phyloP scores from a whole-genome alignment of 1,140 invertebrate species.

The Cotesia glomerata region DNA sequence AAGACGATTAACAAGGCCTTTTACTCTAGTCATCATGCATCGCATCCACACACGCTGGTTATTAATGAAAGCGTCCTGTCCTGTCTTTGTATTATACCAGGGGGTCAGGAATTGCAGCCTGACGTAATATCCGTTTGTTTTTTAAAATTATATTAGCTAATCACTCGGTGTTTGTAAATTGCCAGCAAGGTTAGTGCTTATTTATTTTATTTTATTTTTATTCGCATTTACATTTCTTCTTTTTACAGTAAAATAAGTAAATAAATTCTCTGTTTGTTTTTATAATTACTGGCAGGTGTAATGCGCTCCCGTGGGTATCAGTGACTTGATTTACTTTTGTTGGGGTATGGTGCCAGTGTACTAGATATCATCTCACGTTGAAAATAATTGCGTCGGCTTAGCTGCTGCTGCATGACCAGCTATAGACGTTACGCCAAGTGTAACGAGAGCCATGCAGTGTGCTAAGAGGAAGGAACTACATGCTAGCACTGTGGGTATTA shows the following conservation, averaged over 20 bases:
- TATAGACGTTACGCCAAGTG: background rate
- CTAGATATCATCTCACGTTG: conserved; percentile 21
- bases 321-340: too few relatives aligned
- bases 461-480: background rate
- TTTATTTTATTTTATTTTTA: too few relatives aligned
- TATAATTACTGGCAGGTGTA: background rate
- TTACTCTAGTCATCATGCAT: conserved; percentile 25
- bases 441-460: background rate
- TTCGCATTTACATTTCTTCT: too few relatives aligned
- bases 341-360: background rate
- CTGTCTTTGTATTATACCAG: too few relatives aligned
- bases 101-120: background rate
- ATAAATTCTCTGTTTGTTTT: background rate
- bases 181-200: too few relatives aligned
- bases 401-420: background rate
- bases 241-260: too few relatives aligned
- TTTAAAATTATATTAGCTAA: background rate
- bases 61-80: too few relatives aligned
- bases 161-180: too few relatives aligned
- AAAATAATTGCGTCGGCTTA: conserved; percentile 13
- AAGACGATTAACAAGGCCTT: conserved; percentile 12
- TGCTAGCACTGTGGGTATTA: too few relatives aligned
- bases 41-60: background rate
- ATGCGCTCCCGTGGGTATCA: too few relatives aligned
- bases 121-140: conserved; percentile 1